Evolutionary conservation across 2,888 invertebrate genomes (phyloP).

Genomic region (Phragmatobia fuliginosa): DNA sequence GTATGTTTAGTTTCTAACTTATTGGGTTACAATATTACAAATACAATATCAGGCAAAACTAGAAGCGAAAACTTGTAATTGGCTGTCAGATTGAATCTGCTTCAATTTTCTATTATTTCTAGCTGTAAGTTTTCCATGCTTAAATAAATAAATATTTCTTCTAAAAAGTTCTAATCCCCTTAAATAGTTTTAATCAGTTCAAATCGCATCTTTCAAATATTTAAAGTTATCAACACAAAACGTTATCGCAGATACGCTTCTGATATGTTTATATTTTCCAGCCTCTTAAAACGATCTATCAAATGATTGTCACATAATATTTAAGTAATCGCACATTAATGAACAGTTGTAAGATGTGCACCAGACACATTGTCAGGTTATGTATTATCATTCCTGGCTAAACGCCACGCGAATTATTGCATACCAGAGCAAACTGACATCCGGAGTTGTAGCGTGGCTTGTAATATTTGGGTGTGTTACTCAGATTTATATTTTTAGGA

Average conservation of each 20-base stretch:
- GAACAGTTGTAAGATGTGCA: background rate
- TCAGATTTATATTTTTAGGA: slow-evolving; percentile 40
- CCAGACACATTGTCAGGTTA: slow-evolving; percentile 21
- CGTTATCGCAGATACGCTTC: background rate
- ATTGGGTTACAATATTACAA: no score
- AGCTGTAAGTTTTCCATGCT: no score
- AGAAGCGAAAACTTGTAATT: no score
- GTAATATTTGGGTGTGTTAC: slow-evolving; percentile 30
- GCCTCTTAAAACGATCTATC: background rate
- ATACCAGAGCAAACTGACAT: slow-evolving; percentile 40
- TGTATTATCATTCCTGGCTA: slow-evolving; percentile 33
- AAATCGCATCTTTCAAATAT: background rate
- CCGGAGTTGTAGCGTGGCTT: slow-evolving; percentile 41
- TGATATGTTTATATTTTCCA: background rate
- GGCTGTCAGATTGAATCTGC: no score
- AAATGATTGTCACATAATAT: background rate
- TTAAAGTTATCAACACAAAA: background rate
- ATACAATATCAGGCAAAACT: no score
- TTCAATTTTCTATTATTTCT: no score
- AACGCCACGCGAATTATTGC: slow-evolving; percentile 33
- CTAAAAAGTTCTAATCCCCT: background rate
- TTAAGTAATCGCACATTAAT: background rate
- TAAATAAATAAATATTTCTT: no score
- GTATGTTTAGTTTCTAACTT: no score
- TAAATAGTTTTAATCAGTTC: background rate